Percentiles rank a stretch among this genome's conserved stretches.
These are phyloP conservation scores for Meleagris gallopavo DNA, from an alignment of 2,113 vertebrate genomes.

Conservation along the genomic window DNA sequence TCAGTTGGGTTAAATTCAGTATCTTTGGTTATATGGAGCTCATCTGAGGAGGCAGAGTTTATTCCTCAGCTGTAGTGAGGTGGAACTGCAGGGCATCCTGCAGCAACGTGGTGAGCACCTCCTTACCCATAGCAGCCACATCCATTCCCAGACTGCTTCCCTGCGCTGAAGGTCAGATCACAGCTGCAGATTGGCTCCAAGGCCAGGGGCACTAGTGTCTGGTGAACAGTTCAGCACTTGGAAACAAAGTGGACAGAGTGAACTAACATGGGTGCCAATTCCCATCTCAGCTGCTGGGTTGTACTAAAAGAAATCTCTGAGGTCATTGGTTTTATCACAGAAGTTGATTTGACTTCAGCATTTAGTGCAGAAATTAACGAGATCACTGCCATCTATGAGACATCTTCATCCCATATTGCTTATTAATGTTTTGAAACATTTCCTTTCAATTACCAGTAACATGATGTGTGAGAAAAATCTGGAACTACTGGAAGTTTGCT, in stretches of 20 bases:
- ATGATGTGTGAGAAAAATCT: background rate
- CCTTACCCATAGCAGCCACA: background rate
- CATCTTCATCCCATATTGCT: background rate
- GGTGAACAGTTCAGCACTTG: background rate
- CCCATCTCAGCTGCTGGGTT: background rate
- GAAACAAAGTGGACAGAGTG: background rate
- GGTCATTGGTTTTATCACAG: background rate
- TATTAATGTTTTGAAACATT: background rate
- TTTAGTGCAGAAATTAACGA: background rate
- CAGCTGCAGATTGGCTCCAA: background rate
- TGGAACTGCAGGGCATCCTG: background rate
- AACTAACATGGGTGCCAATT: background rate
- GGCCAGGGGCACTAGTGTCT: no score
- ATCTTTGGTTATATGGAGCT: background rate
- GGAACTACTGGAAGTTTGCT: background rate
- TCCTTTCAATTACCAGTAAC: background rate
- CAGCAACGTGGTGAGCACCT: background rate
- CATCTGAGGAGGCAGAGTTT: background rate
- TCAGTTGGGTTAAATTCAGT: background rate
- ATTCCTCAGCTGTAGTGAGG: background rate
- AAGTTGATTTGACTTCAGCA: background rate
- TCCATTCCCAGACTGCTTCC: fast-evolving
- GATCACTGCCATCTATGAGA: background rate
- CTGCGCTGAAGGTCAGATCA: no score
- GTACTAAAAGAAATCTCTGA: background rate